Conservation (phyloP, 1,140 invertebrate species). For the Heliconius himera region DNA sequence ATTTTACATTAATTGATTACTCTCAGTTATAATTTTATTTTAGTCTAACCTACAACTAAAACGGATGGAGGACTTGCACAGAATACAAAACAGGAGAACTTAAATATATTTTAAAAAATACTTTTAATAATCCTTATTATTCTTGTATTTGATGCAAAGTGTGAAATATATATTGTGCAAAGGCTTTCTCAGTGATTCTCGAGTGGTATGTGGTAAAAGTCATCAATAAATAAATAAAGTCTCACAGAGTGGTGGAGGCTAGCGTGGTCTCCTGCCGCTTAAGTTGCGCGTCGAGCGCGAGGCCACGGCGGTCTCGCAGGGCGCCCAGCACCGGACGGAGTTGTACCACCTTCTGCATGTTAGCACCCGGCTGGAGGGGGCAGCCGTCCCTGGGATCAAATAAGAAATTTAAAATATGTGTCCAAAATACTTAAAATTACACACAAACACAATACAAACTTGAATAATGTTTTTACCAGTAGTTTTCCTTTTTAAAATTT, state of each 20-base stretch:
- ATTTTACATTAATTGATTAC: too few relatives aligned
- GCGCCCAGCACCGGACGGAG: constrained; percentile 89
- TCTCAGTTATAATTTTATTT: too few relatives aligned
- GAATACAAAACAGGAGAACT: too few relatives aligned
- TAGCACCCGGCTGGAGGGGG: constrained; percentile 96
- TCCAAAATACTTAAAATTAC: neutral
- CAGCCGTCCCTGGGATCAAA: constrained; percentile 89
- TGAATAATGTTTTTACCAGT: neutral
- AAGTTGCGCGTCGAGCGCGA: constrained; percentile 96
- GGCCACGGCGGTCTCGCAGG: constrained; percentile 94
- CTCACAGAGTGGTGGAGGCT: constrained; percentile 97
- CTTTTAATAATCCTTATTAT: too few relatives aligned
- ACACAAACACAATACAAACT: neutral
- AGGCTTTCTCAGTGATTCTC: neutral
- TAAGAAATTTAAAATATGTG: too few relatives aligned
- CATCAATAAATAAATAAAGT: too few relatives aligned
- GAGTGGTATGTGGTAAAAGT: neutral
- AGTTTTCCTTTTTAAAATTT: neutral
- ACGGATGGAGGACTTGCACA: too few relatives aligned
- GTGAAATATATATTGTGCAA: neutral
- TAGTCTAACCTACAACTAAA: too few relatives aligned
- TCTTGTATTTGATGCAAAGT: too few relatives aligned
- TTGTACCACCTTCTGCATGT: constrained; percentile 94
- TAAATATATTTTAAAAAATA: too few relatives aligned
- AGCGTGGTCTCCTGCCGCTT: constrained; percentile 94